Base-by-base conservation (phyloP, 1,140 invertebrate species). In the Tribolium castaneum region DNA sequence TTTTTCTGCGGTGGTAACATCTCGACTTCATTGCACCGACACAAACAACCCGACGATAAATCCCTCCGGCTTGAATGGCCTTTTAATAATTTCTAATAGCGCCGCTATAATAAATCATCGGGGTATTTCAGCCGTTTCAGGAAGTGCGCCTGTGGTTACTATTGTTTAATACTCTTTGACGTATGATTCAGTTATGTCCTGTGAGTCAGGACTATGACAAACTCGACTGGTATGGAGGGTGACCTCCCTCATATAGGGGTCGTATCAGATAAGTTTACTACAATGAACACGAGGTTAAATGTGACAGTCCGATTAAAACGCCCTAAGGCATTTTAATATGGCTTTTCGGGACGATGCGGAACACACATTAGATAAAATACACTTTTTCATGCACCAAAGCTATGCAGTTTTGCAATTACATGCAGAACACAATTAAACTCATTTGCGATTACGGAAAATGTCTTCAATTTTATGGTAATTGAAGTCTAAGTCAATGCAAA, bases 131-230 rank as follows among this genome's bases (percentile, higher is more conserved):
- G 25, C 34, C 59, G 59, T 72, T 72, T 52, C 70, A 51, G 70
- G 70, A 72, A 72, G 50, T 72, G 39, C 70, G 70, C 39, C 50
- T 50, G 70, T 52, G 50, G 70, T 72, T 72, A 75, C 71, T 74
- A 35, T 75, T 62, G 72, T 75, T 75, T 75, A 75, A 75, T 75
- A 39, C 25, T 39, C 35, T 56, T 56, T 75, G 72, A 73, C 49
- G 71, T 54, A 75, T 75, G 72, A 75, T 75, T 75, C 72, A 75
- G 72, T 75, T 56, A 54, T 74, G 51, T 74, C 71, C 45, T 74
- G 45, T 72, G 70, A 72, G 39, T 72, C 70, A 72, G 70, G 70
- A 51, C 70, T 72, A 72, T 72, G 70, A 72, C 39, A 51, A 52
- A 51, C 45, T 72, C 45, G 39, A 34, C 50, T 72, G 39, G 70